Base-by-base conservation (phyloP, 1,140 invertebrate genomes). In the Camponotus pennsylvanicus region DNA sequence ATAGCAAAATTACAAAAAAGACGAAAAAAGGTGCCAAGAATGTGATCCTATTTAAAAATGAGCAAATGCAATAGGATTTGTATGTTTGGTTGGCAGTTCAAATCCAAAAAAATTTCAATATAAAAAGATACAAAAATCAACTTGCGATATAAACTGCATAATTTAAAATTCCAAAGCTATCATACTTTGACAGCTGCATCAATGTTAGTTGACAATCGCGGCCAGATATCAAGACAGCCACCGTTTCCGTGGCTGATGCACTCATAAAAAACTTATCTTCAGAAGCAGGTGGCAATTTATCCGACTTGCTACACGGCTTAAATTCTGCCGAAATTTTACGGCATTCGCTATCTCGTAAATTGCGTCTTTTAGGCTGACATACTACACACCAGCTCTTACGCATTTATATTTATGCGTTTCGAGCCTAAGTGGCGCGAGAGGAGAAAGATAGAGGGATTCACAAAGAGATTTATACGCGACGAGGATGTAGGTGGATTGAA, bases 371-470 rank as follows among this genome's bases (percentile, higher is more conserved):
- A 27, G 15, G 5, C 15, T 61, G 73, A 61, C 55, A 42, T 11
- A 9, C 0, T 11, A 70, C 55, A 42, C 5, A 9, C 0, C 15
- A 70, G 42, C 88, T 89, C 67, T 40, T 76, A 69, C 57, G 42
- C 79, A 75, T 40, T 89, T 73, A 85, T 87, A 86, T 90, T 90
- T 90, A 89, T 79, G 63, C 75, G 69, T 66, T 40, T 13, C 21
- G 37, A 55, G 78, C 85, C 85, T 86, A 89, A 89, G 88, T 89
- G 78, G 3, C 37, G 13, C 40, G 34, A 49, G 21, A 18, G 64
- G 13, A 49, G 27, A 70, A 15, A 45, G 55, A 40, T 7, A 63
- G 32, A 66, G 59, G 42, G 34, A 37, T 66, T 69, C 45, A 69
- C n/a, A 18, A 4, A 37, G 45, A 49, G 45, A 27, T n/a, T 59